Conservation (phyloP, 2,113 vertebrate genomes). For the Myrmecobius fasciatus region DNA sequence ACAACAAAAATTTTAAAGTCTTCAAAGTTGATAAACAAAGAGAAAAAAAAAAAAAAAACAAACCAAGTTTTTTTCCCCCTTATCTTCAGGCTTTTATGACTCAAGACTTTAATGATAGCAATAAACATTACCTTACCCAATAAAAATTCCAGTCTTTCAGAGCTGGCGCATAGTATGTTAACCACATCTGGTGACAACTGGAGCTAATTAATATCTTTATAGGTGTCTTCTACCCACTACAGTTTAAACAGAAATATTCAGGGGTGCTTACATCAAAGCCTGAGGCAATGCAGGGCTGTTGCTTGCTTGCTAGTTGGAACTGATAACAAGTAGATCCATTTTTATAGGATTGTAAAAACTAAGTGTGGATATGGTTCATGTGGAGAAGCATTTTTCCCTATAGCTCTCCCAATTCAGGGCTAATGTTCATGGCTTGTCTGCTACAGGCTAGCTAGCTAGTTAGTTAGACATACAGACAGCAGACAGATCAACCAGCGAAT, state of each 20-base stretch:
- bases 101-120: slow-evolving; percentile 82
- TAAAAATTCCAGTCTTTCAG: slow-evolving; percentile 83
- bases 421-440: slow-evolving; percentile 66
- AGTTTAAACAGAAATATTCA: slow-evolving; percentile 84
- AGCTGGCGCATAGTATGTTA: slow-evolving; percentile 76
- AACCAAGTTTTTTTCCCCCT: slow-evolving; percentile 32
- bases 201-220: slow-evolving; percentile 91
- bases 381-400: slow-evolving; percentile 78
- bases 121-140: slow-evolving; percentile 88
- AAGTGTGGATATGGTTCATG: slow-evolving; percentile 76
- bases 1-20: slow-evolving; percentile 4
- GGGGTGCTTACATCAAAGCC: slow-evolving; percentile 84
- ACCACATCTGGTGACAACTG: slow-evolving; percentile 86
- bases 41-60: slow-evolving; percentile 52
- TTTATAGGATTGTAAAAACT: slow-evolving; percentile 86
- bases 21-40: slow-evolving; percentile 68
- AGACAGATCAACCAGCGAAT: slow-evolving; percentile 77
- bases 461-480: slow-evolving; percentile 72
- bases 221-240: slow-evolving; percentile 84
- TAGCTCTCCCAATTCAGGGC: slow-evolving; percentile 68
- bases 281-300: slow-evolving; percentile 76
- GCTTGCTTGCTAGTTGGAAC: slow-evolving; percentile 77
- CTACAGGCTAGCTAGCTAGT: slow-evolving; percentile 64
- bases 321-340: slow-evolving; percentile 84
- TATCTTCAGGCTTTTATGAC: slow-evolving; percentile 77